Percentiles rank a stretch among this genome's conserved stretches.
phyloP scores from a whole-genome alignment of 2,888 invertebrate species.

The Pasiphila rectangulata region DNA sequence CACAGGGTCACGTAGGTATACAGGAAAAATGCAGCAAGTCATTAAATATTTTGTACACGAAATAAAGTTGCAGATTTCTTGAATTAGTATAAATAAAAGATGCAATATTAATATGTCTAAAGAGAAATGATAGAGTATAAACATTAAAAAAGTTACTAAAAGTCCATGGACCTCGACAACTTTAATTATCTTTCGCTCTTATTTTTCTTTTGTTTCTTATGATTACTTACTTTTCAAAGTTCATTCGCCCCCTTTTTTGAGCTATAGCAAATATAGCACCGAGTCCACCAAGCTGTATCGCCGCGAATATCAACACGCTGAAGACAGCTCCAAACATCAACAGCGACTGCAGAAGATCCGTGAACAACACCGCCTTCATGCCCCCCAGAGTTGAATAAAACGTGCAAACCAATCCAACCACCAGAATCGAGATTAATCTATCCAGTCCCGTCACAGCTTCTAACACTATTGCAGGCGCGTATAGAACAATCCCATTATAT shows the following conservation, averaged over 20 bases:
- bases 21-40: too few relatives aligned
- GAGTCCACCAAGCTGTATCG: slow-evolving; percentile 85
- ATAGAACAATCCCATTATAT: slow-evolving; percentile 95
- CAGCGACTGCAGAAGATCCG: slow-evolving; percentile 91
- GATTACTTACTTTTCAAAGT: slow-evolving; percentile 83
- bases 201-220: too few relatives aligned
- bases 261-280: slow-evolving; percentile 87
- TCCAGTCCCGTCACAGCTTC: slow-evolving; percentile 91
- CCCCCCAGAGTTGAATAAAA: slow-evolving; percentile 94
- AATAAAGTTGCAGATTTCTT: too few relatives aligned
- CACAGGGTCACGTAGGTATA: too few relatives aligned
- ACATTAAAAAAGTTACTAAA: too few relatives aligned
- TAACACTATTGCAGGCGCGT: slow-evolving; percentile 95
- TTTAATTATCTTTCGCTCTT: too few relatives aligned
- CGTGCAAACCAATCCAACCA: slow-evolving; percentile 89
- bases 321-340: slow-evolving; percentile 93
- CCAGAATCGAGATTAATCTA: slow-evolving; percentile 86
- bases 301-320: slow-evolving; percentile 87
- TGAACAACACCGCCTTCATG: slow-evolving; percentile 94
- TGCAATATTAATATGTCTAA: too few relatives aligned
- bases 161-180: too few relatives aligned
- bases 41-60: too few relatives aligned
- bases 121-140: too few relatives aligned
- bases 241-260: slow-evolving; percentile 84
- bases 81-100: too few relatives aligned